phyloP scores from a whole-genome alignment of 2,113 vertebrate genomes.

The Megaptera novaeangliae region DNA sequence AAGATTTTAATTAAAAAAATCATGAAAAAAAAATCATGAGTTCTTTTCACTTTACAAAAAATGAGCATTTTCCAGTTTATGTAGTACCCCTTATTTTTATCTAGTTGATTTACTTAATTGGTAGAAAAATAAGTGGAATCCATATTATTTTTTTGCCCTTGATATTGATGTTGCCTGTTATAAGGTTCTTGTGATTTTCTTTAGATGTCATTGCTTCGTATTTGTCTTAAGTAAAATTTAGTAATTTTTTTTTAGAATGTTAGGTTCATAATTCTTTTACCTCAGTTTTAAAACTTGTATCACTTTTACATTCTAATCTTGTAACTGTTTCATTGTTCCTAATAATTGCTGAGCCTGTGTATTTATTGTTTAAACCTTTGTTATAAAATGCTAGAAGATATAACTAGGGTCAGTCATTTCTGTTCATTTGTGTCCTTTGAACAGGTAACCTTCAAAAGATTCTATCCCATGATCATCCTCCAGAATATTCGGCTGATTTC shows the following conservation, averaged over 20 bases:
- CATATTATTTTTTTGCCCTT: neutral
- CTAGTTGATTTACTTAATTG: neutral
- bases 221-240: neutral
- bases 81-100: neutral
- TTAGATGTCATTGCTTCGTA: neutral
- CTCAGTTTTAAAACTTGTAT: neutral
- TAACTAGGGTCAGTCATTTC: neutral
- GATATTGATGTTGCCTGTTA: neutral
- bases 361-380: slow-evolving; percentile 6
- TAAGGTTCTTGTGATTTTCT: slow-evolving; percentile 13
- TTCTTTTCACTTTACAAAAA: neutral
- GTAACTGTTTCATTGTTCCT: neutral
- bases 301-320: neutral
- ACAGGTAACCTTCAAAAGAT: slow-evolving; percentile 94
- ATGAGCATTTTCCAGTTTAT: neutral
- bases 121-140: neutral
- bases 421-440: slow-evolving; percentile 51
- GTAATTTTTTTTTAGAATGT: neutral
- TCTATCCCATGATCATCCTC: slow-evolving; percentile 88
- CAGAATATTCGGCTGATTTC: slow-evolving; percentile 90
- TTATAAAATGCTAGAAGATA: neutral
- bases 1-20: neutral
- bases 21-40: neutral
- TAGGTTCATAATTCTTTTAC: neutral
- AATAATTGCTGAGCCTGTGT: neutral